Evolutionary conservation across 2,797 vertebrate genomes (phyloP), one percentile per base, ranked within the genome.

Genomic region (Nothura maculosa): DNA sequence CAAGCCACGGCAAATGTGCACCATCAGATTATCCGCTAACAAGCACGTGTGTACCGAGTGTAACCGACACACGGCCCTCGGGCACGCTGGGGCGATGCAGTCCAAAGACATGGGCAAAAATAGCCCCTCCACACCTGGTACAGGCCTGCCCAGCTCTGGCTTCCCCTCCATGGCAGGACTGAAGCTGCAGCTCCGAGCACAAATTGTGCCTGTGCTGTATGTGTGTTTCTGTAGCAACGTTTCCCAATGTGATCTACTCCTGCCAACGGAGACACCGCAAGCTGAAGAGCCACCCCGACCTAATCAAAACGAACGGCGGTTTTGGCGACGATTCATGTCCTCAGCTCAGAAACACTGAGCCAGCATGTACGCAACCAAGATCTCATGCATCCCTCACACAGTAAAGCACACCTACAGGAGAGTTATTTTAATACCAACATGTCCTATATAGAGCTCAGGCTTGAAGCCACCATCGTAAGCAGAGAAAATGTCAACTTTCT

Each of bases 331-430:
- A 88, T 86, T 91, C 91, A 42, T 52, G 36, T 68, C 69, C 34
- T 82, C 89, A 64, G 52, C 75, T 89, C 76, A 84, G 86, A 88
- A 95, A 92, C 95, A 95, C 76, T 72, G 82, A 96, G 86, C 91
- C 78, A 93, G 92, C 82, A 68, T 40, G 61, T 66, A 68, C 0
- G 5, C 89, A 93, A 68, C 90, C 89, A 80, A 90, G 93, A 74
- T 84, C 87, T 81, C 12, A 1, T 47, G 73, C 61, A 80, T 47
- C 76, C 73, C 58, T 22, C 5, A 17, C 67, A 80, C 87, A 78
- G 77, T 85, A 77, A 89, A 93, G 73, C 48, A 66, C 52, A 86
- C n/a, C 75, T 95, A 83, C 77, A 50, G 70, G 93, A 85, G 72
- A 93, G 74, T 47, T 87, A 77, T 93, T 94, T 93, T 85, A 81